Conservation (phyloP, 1,140 invertebrate species). For the Diabrotica undecimpunctata region DNA sequence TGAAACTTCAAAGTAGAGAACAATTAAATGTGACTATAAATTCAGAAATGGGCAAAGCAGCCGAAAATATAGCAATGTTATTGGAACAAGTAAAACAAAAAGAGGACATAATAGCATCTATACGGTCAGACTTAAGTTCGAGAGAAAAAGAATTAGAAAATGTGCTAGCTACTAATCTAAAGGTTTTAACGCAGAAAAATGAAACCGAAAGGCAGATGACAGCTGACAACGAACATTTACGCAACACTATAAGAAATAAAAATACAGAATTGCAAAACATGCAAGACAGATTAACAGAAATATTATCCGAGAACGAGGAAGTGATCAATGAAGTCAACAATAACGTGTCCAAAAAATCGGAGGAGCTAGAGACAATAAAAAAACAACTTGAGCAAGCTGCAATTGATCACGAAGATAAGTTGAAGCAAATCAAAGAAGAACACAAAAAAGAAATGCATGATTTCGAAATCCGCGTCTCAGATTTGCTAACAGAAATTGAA, state of each 20-base stretch:
- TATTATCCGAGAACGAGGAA: conserved; percentile 11
- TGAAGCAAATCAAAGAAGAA: conserved; percentile 9
- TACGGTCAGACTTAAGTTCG: not conserved
- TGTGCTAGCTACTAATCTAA: not conserved
- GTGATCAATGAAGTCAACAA: conserved; percentile 1
- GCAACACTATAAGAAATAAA: too few species aligned
- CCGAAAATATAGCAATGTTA: not conserved
- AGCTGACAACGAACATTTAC: too few species aligned
- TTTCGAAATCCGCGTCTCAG: conserved; percentile 13
- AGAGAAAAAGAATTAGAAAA: not conserved
- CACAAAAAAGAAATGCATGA: conserved; percentile 14
- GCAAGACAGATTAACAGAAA: conserved; percentile 1
- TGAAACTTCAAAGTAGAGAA: not conserved
- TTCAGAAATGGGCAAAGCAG: not conserved
- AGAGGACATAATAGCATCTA: not conserved
- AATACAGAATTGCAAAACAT: conserved; percentile 9
- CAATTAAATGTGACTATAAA: not conserved
- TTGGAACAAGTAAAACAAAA: not conserved
- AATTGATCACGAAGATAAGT: conserved; percentile 9
- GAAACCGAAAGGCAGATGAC: too few species aligned
- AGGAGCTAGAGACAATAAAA: conserved; percentile 4
- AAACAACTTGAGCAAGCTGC: not conserved
- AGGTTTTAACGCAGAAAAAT: too few species aligned
- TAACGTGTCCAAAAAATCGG: not conserved
- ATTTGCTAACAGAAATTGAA: conserved; percentile 21